These are phyloP conservation scores for Coenobita brevimanus DNA, from an alignment of 1,140 invertebrate species.

Conservation along the genomic window DNA sequence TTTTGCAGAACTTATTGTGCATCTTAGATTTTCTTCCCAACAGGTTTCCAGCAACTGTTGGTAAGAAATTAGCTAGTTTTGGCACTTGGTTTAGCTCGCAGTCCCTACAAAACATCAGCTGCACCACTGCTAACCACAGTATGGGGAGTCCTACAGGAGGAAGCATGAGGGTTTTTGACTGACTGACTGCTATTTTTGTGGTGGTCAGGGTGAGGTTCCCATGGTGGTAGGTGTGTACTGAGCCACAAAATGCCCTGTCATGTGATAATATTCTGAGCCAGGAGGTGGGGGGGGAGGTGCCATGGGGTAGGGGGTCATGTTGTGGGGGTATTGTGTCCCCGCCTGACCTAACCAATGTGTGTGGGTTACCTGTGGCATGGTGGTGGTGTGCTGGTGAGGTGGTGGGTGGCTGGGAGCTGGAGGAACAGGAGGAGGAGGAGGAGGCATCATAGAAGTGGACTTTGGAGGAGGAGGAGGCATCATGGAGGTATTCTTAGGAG, in stretches of 20 bases:
- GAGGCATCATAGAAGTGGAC: not conserved
- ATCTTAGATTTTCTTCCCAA: too few species aligned
- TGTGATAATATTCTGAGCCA: constrained; percentile 56
- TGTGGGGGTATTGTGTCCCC: constrained; percentile 55
- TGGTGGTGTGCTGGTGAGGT: too few species aligned
- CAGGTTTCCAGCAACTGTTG: too few species aligned
- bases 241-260: constrained; percentile 52
- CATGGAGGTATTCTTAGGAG: not conserved
- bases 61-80: too few species aligned
- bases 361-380: constrained; percentile 20
- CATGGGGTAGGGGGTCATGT: constrained; percentile 56
- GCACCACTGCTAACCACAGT: too few species aligned
- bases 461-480: constrained; percentile 32
- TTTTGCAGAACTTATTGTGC: too few species aligned
- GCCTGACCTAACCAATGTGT: constrained; percentile 46
- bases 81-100: too few species aligned
- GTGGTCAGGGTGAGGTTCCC: constrained; percentile 52
- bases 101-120: too few species aligned
- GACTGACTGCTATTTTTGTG: too few species aligned
- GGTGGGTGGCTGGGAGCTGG: constrained; percentile 27
- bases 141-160: too few species aligned
- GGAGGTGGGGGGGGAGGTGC: constrained; percentile 33
- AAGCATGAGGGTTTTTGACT: too few species aligned
- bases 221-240: constrained; percentile 60
- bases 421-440: not conserved